Conservation (phyloP, 2,113 vertebrate species). For the Lepisosteus osseus region DNA sequence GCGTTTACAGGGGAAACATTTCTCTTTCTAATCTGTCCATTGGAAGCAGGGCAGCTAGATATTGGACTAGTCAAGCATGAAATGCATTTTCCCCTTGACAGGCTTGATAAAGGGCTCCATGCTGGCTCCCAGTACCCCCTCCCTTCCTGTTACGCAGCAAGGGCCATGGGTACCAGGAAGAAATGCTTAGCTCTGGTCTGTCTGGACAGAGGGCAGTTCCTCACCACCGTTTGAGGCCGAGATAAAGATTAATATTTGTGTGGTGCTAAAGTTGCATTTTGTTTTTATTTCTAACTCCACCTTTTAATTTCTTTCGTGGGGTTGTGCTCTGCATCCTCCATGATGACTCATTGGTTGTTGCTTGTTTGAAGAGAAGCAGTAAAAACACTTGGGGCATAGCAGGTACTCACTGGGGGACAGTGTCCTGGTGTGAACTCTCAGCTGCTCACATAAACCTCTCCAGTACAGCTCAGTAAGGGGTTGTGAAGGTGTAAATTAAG, state of each 20-base stretch:
- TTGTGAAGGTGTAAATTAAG: constrained; percentile 28
- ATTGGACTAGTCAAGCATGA: constrained; percentile 43
- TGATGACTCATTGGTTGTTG: no score
- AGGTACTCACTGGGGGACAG: no score
- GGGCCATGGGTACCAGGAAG: constrained; percentile 9
- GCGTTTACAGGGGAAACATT: constrained; percentile 34
- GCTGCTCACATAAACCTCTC: no score
- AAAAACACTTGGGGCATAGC: no score
- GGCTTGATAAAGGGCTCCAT: constrained; percentile 55
- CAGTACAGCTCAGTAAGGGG: constrained; percentile 29
- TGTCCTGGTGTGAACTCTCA: no score
- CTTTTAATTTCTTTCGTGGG: no score
- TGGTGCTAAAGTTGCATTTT: no score
- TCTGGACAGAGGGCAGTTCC: constrained; percentile 28
- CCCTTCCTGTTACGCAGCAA: background rate
- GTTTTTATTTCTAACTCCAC: no score
- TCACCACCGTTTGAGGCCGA: background rate
- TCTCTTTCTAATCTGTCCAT: constrained; percentile 44
- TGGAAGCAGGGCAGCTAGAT: constrained; percentile 28
- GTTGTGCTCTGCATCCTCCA: no score
- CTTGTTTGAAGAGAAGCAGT: no score
- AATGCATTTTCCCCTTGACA: constrained; percentile 59
- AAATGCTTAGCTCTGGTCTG: constrained; percentile 11
- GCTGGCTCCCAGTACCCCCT: background rate
- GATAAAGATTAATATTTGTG: no score